Evolutionary conservation across 2,113 vertebrate species (phyloP), one percentile per base, ranked within the genome.

Genomic region (Centropus bengalensis): DNA sequence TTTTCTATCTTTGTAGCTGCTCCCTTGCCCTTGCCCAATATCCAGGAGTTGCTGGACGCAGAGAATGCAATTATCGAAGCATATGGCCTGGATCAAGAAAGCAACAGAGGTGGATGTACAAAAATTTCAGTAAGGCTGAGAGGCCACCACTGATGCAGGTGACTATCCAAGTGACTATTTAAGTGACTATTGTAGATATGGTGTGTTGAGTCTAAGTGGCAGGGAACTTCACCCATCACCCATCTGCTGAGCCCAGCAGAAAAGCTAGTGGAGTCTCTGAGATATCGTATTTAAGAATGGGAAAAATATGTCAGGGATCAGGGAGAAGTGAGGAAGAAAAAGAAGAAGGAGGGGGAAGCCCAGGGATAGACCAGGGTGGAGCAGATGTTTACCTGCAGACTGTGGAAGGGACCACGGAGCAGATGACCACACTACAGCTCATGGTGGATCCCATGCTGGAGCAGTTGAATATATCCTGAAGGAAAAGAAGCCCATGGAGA

Each of bases 401-500:
- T 7, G 0, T 10, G 5, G 33, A 70, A 11, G 32, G 14, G 11
- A 56, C 42, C 17, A 32, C 0, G 51, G 26, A 26, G 32, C 23
- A 17, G 3, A 44, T n/a, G 28, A 21, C 45, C 22, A 17, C 5
- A 9, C 47, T 47, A 54, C 15, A 54, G 28, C 16, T 28, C 33
- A 44, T 5, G 10, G 51, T 71, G 36, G 17, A 51, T 19, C 8
- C 14, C 44, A 56, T 2, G 4, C 3, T 1, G 1, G 51, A 59
- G 44, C 44, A 59, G 19, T 0, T 30, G 38, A 44, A 12, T 84
- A 24, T 66, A 58, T 58, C 19, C 59, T 24, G 32, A 51, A 76
- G 21, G 30, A 77, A 64, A 9, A 19, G 42, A 64, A 58, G 32
- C 19, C 58, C 15, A 14, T 5, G 12, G 42, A 70, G 49, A 54